phyloP scores from a whole-genome alignment of 1,140 invertebrate genomes.

The Bursaphelenchus mucronatus region DNA sequence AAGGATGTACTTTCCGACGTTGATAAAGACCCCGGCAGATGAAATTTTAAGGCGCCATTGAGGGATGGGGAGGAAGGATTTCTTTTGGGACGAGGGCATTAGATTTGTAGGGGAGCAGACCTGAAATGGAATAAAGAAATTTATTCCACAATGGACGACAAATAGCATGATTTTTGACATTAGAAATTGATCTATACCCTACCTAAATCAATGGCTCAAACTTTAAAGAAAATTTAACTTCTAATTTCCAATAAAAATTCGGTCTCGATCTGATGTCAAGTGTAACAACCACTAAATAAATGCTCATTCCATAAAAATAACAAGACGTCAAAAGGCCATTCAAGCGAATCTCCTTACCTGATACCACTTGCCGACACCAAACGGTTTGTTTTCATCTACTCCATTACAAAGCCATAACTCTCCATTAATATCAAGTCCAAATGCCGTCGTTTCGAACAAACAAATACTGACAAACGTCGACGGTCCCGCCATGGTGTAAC shows the following conservation, averaged over 20 bases:
- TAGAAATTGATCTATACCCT: too few relatives aligned
- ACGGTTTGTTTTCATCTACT: constrained; percentile 35
- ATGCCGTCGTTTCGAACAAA: constrained; percentile 31
- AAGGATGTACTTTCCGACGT: constrained; percentile 28
- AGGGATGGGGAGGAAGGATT: constrained; percentile 19
- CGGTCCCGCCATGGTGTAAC: constrained; percentile 38
- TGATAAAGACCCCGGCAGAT: constrained; percentile 30
- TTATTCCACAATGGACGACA: too few relatives aligned
- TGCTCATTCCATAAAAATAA: too few relatives aligned
- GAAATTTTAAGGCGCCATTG: constrained; percentile 33
- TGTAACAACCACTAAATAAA: too few relatives aligned
- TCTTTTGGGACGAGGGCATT: not conserved
- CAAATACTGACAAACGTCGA: constrained; percentile 38
- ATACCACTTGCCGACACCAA: constrained; percentile 37
- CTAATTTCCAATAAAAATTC: too few relatives aligned
- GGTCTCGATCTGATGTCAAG: too few relatives aligned
- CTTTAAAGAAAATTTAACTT: too few relatives aligned
- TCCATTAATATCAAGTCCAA: constrained; percentile 34
- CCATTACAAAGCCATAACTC: constrained; percentile 45
- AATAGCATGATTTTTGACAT: too few relatives aligned
- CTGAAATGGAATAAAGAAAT: not conserved
- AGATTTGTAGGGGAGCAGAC: constrained; percentile 5
- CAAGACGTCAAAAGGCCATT: too few relatives aligned
- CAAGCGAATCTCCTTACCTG: constrained; percentile 26
- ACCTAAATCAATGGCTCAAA: too few relatives aligned